phyloP scores from a whole-genome alignment of 2,113 vertebrate species.

The Stomatorhinus ivindoensis region DNA sequence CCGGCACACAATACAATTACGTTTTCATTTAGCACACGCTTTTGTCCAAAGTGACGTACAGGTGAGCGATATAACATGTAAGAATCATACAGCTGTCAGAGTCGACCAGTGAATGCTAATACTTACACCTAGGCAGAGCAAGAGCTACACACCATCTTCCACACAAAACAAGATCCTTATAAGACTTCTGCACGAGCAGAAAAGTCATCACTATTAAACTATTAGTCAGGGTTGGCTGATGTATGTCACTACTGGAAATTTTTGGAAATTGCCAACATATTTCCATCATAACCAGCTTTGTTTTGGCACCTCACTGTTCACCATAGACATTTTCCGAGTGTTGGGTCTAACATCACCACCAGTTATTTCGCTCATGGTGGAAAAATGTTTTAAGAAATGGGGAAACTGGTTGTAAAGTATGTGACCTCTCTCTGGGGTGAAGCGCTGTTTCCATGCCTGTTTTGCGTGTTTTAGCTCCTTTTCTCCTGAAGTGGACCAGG shows the following conservation, averaged over 20 bases:
- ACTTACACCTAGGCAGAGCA: neutral
- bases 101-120: neutral
- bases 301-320: neutral
- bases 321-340: neutral
- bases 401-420: neutral
- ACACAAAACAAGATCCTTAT: neutral
- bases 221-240: neutral
- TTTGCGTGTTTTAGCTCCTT: neutral
- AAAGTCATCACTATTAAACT: conserved; percentile 2
- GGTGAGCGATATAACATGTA: neutral
- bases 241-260: neutral
- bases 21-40: neutral
- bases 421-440: neutral
- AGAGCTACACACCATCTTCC: neutral
- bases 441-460: neutral
- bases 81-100: neutral
- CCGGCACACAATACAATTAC: neutral
- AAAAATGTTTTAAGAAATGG: neutral
- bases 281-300: neutral
- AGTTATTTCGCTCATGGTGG: neutral
- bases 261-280: neutral
- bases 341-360: neutral
- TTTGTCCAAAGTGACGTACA: neutral
- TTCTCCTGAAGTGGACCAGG: neutral
- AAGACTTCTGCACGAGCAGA: neutral